phyloP scores from a whole-genome alignment of 2,113 vertebrate genomes.

The Poeciliopsis prolifica region DNA sequence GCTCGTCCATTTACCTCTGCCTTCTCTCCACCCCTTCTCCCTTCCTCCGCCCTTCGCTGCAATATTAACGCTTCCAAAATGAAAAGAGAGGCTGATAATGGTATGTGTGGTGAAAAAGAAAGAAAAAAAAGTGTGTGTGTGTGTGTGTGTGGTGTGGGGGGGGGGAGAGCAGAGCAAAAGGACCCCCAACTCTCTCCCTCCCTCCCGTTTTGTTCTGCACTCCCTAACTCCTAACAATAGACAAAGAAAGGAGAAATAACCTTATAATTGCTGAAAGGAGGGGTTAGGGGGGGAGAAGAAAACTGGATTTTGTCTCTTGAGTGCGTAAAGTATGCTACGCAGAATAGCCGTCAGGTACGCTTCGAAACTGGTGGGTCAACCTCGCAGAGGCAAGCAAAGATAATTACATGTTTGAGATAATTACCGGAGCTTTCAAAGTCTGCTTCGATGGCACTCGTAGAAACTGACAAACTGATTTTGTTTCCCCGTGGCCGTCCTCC shows the following conservation, averaged over 20 bases:
- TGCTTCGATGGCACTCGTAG: slow-evolving; percentile 58
- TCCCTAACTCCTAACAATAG: slow-evolving; percentile 73
- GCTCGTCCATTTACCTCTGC: slow-evolving; percentile 47
- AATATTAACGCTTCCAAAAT: slow-evolving; percentile 71
- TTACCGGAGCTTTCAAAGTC: slow-evolving; percentile 71
- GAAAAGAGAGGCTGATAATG: slow-evolving; percentile 75
- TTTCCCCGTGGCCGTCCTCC: slow-evolving; percentile 42
- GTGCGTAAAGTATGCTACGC: slow-evolving; percentile 68
- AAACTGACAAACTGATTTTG: slow-evolving; percentile 63
- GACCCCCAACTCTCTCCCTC: slow-evolving; percentile 43
- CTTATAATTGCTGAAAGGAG: slow-evolving; percentile 68
- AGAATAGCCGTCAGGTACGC: slow-evolving; percentile 77
- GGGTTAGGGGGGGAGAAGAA: slow-evolving; percentile 53
- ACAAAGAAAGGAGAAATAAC: slow-evolving; percentile 76
- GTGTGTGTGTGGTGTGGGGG: background rate
- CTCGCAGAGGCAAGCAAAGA: slow-evolving; percentile 63
- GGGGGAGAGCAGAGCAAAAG: slow-evolving; percentile 34
- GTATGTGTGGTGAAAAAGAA: slow-evolving; percentile 66
- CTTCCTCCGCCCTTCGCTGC: slow-evolving; percentile 52
- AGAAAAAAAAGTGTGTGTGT: slow-evolving; percentile 17
- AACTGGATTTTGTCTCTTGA: slow-evolving; percentile 77
- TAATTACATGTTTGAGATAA: slow-evolving; percentile 79
- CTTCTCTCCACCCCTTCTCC: slow-evolving; percentile 45
- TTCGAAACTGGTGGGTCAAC: slow-evolving; percentile 69
- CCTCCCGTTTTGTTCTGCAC: slow-evolving; percentile 49